Percentiles rank a stretch among this genome's conserved stretches.
These are phyloP conservation scores for Elysia crispata DNA, from an alignment of 2,888 invertebrate genomes.

Conservation along the genomic window DNA sequence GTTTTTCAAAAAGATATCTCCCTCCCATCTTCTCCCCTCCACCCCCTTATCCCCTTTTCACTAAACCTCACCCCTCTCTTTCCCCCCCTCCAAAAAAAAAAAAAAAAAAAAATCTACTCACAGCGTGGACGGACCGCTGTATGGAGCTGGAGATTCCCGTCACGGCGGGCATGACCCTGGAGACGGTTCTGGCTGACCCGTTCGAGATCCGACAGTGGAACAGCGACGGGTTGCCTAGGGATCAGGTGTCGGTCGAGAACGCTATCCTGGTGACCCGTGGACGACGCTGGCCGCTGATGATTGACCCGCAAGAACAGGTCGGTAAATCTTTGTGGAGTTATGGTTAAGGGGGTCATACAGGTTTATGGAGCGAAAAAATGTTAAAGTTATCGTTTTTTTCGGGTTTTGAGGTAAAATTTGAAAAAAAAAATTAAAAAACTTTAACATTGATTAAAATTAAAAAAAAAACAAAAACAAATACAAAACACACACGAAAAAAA, in stretches of 20 bases:
- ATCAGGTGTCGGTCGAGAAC: conserved; percentile 78
- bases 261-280: conserved; percentile 78
- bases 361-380: no score
- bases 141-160: conserved; percentile 84
- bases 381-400: no score
- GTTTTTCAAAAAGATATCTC: not conserved
- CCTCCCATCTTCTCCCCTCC: not conserved
- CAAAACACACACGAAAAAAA: no score
- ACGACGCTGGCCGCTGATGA: conserved; percentile 78
- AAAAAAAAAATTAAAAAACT: no score
- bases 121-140: conserved; percentile 85
- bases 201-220: conserved; percentile 83
- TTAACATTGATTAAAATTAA: no score
- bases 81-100: no score
- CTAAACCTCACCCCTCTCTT: not conserved
- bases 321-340: no score
- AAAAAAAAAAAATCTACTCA: not conserved
- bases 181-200: conserved; percentile 74
- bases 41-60: not conserved
- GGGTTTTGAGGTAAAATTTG: no score
- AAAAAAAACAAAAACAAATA: no score
- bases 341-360: no score
- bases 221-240: conserved; percentile 76
- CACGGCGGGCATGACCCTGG: conserved; percentile 79
- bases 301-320: conserved; percentile 78